These are phyloP conservation scores for Psilopsiagon aurifrons DNA, from an alignment of 2,113 vertebrate species.

Conservation along the genomic window DNA sequence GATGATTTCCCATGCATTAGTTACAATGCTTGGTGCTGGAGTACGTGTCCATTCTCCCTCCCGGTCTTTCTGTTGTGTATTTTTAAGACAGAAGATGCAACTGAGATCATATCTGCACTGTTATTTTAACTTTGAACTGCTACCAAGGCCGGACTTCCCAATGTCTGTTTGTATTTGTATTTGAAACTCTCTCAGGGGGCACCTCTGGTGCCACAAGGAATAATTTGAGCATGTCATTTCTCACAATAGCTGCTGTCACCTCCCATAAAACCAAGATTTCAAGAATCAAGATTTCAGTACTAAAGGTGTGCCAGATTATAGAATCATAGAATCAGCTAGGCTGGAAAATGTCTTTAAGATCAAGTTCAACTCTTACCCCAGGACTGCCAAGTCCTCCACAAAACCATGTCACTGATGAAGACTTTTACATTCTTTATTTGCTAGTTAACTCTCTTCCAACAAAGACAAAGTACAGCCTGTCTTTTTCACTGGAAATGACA, in stretches of 20 bases:
- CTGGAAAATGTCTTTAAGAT: background rate
- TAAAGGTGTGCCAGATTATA: background rate
- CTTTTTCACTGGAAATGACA: background rate
- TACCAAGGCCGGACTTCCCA: background rate
- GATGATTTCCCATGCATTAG: background rate
- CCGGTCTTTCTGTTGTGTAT: background rate
- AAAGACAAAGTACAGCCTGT: background rate
- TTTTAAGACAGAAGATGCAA: background rate
- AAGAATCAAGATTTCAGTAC: background rate
- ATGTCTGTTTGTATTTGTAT: background rate
- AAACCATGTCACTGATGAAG: background rate
- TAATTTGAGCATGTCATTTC: background rate
- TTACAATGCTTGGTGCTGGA: background rate
- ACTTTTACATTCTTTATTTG: background rate
- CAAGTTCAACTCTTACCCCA: background rate
- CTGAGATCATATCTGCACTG: background rate
- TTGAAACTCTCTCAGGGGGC: background rate
- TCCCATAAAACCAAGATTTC: background rate
- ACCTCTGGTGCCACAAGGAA: background rate
- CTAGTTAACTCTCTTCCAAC: background rate
- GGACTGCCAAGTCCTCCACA: background rate
- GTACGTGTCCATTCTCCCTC: background rate
- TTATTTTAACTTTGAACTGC: background rate
- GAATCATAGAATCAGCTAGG: background rate
- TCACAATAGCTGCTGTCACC: background rate